phyloP scores from a whole-genome alignment of 2,797 vertebrate genomes.

The Scyliorhinus canicula region DNA sequence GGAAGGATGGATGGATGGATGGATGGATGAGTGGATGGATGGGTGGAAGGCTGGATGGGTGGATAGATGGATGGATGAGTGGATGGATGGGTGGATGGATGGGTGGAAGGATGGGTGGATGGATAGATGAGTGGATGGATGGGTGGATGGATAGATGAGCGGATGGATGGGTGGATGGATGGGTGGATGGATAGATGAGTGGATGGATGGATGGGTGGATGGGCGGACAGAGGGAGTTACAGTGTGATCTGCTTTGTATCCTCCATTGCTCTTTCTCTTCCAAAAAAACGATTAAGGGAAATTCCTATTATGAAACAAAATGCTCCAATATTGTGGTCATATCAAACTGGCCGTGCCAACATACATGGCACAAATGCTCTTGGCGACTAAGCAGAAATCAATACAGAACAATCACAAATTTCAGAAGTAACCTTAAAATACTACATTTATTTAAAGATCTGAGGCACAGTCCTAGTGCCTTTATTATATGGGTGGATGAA shows the following conservation, averaged over 20 bases:
- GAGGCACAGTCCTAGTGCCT: not conserved
- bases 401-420: not conserved
- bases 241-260: not conserved
- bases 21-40: no score
- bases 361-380: not conserved
- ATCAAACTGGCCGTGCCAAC: not conserved
- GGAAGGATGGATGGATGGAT: no score
- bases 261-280: not conserved
- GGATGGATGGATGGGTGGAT: no score
- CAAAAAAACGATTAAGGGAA: not conserved
- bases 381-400: not conserved
- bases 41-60: no score
- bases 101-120: no score
- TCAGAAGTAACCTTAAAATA: not conserved
- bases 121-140: no score
- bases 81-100: no score
- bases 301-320: not conserved
- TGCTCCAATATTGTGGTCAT: not conserved
- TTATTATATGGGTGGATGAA: not conserved
- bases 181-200: no score
- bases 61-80: no score
- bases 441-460: not conserved
- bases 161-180: no score
- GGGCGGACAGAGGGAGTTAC: not conserved
- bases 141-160: no score